Percentiles rank a stretch among this genome's conserved stretches.
Evolutionary conservation across 2,113 vertebrate genomes (phyloP).

Genomic region (Urocitellus parryii): DNA sequence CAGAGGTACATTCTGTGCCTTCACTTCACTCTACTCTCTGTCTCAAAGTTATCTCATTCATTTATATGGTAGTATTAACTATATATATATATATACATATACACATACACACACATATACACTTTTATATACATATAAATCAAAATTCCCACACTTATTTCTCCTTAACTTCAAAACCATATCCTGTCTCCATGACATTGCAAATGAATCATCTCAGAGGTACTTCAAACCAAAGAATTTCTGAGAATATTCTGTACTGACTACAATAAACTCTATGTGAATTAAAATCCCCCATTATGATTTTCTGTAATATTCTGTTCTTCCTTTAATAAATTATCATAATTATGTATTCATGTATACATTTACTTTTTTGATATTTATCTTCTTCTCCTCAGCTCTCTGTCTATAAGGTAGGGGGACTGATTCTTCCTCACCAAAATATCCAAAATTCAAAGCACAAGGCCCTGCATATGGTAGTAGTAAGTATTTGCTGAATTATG

Average conservation of each 20-base stretch:
- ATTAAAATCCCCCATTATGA: background rate
- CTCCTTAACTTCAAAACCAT: background rate
- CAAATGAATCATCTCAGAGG: background rate
- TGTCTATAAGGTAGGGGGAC: background rate
- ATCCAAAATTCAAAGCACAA: background rate
- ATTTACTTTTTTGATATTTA: background rate
- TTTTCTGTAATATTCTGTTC: background rate
- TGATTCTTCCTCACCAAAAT: background rate
- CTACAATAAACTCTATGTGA: background rate
- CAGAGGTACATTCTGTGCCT: background rate
- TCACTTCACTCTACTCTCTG: background rate
- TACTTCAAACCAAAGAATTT: background rate
- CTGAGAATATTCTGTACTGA: background rate
- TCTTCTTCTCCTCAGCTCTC: background rate
- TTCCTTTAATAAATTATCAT: background rate
- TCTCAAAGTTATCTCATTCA: background rate
- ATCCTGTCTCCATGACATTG: background rate
- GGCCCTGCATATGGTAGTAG: background rate
- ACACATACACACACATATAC: no score
- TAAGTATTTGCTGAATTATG: slow-evolving; percentile 11
- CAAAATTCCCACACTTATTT: background rate
- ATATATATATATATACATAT: background rate
- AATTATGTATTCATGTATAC: background rate
- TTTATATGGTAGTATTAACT: background rate
- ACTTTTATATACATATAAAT: background rate